Percentiles rank a stretch among this genome's conserved stretches.
These are phyloP conservation scores for Cygnus buccinator DNA, from an alignment of 2,113 vertebrate species.

Conservation along the genomic window DNA sequence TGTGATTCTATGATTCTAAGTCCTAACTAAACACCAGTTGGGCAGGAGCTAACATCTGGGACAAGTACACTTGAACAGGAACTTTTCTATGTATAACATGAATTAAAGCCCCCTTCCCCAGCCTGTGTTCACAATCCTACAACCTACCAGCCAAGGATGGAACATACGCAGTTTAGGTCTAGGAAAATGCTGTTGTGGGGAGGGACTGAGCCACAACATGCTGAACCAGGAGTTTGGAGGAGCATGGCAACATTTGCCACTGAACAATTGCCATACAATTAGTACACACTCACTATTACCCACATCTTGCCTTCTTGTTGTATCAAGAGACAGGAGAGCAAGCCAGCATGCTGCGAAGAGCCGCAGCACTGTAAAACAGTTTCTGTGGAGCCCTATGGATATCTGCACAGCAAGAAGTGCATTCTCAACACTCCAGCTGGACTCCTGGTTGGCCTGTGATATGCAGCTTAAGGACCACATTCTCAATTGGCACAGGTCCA, in stretches of 20 bases:
- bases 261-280: not conserved
- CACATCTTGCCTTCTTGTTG: not conserved
- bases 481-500: fast-evolving
- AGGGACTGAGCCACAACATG: not conserved
- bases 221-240: not conserved
- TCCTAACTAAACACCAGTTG: not conserved
- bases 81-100: fast-evolving
- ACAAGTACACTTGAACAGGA: not conserved
- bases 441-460: not conserved
- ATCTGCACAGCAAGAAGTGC: not conserved
- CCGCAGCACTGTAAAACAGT: not conserved
- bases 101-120: not conserved
- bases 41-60: not conserved
- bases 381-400: not conserved
- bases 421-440: not conserved
- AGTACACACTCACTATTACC: not conserved
- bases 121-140: too few relatives aligned
- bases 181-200: not conserved
- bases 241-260: not conserved
- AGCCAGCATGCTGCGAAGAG: not conserved
- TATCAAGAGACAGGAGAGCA: not conserved
- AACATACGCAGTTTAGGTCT: fast-evolving
- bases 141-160: fast-evolving
- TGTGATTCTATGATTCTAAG: too few relatives aligned
- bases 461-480: fast-evolving